Evolutionary conservation across 2,888 invertebrate genomes (phyloP).

Genomic region (Melieria picta): DNA sequence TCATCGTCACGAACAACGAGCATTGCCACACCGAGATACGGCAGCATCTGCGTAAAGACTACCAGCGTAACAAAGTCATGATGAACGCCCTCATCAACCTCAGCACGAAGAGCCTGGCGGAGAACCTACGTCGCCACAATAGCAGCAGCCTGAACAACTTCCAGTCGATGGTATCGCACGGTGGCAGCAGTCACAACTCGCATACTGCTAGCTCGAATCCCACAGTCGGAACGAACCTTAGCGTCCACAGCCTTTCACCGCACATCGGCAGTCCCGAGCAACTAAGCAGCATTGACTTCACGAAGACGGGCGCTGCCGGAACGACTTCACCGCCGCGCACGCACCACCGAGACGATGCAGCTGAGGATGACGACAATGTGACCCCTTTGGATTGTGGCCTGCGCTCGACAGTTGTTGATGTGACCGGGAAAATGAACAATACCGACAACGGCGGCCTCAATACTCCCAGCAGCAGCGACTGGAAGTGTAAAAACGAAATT

Average conservation of each 20-base stretch:
- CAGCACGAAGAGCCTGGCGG: slow-evolving; percentile 57
- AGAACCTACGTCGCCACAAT: slow-evolving; percentile 53
- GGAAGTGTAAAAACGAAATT: slow-evolving; percentile 46
- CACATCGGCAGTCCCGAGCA: slow-evolving; percentile 1
- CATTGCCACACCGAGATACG: slow-evolving; percentile 68
- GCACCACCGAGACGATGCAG: slow-evolving; percentile 34
- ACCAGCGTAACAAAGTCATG: slow-evolving; percentile 65
- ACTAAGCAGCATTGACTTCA: slow-evolving; percentile 12
- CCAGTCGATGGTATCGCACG: slow-evolving; percentile 41
- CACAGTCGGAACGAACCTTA: neutral
- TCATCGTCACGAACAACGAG: slow-evolving; percentile 65
- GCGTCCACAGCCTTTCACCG: neutral
- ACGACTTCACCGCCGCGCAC: slow-evolving; percentile 38
- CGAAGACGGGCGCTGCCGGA: slow-evolving; percentile 2
- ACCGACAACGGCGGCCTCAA: slow-evolving; percentile 10
- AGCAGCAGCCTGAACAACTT: slow-evolving; percentile 42
- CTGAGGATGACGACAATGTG: slow-evolving; percentile 45
- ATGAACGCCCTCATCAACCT: slow-evolving; percentile 63
- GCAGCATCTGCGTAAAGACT: slow-evolving; percentile 66
- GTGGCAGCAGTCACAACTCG: slow-evolving; percentile 30
- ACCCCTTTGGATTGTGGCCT: slow-evolving; percentile 57
- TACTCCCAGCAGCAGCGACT: slow-evolving; percentile 25
- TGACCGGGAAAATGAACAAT: slow-evolving; percentile 7
- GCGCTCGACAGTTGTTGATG: slow-evolving; percentile 40
- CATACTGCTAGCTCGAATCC: slow-evolving; percentile 10